phyloP scores from a whole-genome alignment of 2,888 invertebrate genomes.

The Caenorhabditis sp. region DNA sequence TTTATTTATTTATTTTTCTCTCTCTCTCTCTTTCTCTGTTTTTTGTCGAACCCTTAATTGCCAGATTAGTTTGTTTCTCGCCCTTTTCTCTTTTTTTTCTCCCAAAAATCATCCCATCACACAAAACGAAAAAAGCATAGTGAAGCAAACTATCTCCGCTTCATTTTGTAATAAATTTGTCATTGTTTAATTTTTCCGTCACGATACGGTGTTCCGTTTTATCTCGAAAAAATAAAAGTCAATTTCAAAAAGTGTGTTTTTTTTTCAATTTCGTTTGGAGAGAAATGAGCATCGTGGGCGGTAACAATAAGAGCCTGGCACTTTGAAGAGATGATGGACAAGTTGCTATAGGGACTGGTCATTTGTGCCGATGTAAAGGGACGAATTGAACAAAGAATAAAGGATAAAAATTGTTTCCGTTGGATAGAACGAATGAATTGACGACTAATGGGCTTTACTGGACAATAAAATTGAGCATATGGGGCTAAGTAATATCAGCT shows the following conservation, averaged over 20 bases:
- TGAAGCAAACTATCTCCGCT: background rate
- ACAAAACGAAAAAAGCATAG: background rate
- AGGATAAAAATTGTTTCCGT: too few species aligned
- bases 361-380: too few species aligned
- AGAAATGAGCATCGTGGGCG: background rate
- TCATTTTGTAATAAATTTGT: background rate
- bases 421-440: too few species aligned
- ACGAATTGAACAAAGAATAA: too few species aligned
- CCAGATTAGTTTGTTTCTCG: slow-evolving; percentile 1
- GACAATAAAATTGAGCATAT: too few species aligned
- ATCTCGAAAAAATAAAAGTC: background rate
- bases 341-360: too few species aligned
- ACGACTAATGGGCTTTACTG: too few species aligned
- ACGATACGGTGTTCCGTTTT: background rate
- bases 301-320: background rate
- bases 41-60: background rate
- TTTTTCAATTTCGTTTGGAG: background rate
- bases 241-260: background rate
- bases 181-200: slow-evolving; percentile 3
- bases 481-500: too few species aligned
- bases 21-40: background rate
- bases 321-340: background rate
- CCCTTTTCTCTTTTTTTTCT: background rate
- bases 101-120: background rate
- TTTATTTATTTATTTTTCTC: slow-evolving; percentile 1